Conservation (phyloP, 1,140 invertebrate genomes). For the Contarinia nasturtii region DNA sequence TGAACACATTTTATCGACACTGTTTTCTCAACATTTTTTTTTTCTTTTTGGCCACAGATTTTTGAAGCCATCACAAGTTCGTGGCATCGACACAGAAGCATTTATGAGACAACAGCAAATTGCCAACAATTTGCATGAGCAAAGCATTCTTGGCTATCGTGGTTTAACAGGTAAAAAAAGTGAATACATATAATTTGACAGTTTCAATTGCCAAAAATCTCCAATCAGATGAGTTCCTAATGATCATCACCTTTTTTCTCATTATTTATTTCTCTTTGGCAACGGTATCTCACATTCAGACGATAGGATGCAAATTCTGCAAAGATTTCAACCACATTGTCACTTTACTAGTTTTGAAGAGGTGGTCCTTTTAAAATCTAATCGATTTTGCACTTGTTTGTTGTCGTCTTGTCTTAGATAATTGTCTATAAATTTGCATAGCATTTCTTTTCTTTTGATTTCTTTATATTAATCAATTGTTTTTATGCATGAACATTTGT, state of each 20-base stretch:
- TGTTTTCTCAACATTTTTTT: background rate
- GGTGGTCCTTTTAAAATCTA: no score
- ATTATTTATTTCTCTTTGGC: background rate
- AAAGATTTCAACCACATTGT: conserved; percentile 3
- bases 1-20: background rate
- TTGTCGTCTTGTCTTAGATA: no score
- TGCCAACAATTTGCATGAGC: conserved; percentile 33
- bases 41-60: conserved; percentile 22
- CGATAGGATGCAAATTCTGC: conserved; percentile 3
- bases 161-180: conserved; percentile 32
- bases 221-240: no score
- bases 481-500: no score
- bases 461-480: no score
- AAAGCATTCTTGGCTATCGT: conserved; percentile 39
- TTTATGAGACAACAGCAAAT: conserved; percentile 38
- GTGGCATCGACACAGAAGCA: conserved; percentile 36
- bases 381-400: no score
- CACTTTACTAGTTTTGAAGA: no score
- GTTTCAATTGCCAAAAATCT: no score
- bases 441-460: no score
- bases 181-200: background rate
- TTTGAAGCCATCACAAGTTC: conserved; percentile 36
- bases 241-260: no score
- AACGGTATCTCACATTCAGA: conserved; percentile 1
- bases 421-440: no score